Conservation (phyloP, 2,113 vertebrate genomes). For the Dasypus novemcinctus region DNA sequence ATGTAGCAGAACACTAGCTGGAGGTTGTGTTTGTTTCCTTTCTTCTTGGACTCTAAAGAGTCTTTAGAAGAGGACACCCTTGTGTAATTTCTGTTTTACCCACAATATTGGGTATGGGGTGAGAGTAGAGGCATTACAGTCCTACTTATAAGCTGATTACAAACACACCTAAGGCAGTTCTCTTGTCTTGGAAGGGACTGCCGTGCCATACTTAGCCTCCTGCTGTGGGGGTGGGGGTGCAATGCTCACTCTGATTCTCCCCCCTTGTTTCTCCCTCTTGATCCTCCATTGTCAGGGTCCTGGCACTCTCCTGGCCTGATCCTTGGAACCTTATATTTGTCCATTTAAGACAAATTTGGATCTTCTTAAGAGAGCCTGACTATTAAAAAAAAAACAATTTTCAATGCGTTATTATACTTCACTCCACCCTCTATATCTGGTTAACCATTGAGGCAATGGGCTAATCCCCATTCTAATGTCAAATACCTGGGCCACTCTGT, state of each 20-base stretch:
- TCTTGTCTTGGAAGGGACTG: not conserved
- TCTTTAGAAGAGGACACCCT: not conserved
- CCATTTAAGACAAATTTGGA: not conserved
- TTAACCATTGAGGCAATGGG: no score
- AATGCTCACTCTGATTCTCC: not conserved
- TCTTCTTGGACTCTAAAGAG: not conserved
- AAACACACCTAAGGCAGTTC: not conserved
- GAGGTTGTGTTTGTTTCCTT: not conserved
- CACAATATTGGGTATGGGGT: not conserved
- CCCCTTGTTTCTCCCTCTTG: not conserved
- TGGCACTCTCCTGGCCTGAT: not conserved
- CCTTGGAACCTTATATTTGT: not conserved
- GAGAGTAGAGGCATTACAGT: rapidly evolving
- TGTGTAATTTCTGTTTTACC: not conserved
- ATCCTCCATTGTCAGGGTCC: not conserved
- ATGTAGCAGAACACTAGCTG: not conserved
- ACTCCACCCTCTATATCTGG: not conserved
- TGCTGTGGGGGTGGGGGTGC: not conserved
- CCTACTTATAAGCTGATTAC: not conserved
- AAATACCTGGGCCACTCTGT: not conserved
- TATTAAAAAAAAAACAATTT: not conserved
- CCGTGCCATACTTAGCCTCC: not conserved
- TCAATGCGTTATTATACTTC: not conserved
- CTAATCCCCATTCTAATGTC: not conserved
- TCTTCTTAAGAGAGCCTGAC: not conserved